These are phyloP conservation scores for Melanocharis versteri DNA, from an alignment of 2,113 vertebrate genomes.

Conservation along the genomic window DNA sequence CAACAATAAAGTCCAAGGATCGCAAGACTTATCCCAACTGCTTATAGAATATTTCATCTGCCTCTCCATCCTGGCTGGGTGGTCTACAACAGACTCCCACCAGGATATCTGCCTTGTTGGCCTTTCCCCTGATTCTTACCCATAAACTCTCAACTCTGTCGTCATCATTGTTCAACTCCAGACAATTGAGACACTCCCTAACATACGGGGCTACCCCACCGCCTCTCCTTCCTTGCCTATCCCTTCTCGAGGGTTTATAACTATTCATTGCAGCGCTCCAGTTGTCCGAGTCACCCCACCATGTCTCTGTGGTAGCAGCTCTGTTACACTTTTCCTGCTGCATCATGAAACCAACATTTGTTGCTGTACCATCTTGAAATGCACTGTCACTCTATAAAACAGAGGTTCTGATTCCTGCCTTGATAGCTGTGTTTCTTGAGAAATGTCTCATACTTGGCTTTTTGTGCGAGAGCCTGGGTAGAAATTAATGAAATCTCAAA, in stretches of 20 bases:
- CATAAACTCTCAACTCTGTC: not conserved
- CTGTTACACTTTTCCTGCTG: not conserved
- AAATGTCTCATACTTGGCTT: not conserved
- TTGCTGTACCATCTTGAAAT: not conserved
- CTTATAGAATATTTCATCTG: not conserved
- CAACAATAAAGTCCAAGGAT: not conserved
- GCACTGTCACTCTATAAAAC: not conserved
- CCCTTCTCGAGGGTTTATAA: not conserved
- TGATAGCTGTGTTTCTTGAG: not conserved
- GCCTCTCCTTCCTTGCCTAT: not conserved
- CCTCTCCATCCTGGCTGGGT: not conserved
- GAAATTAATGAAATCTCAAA: not conserved
- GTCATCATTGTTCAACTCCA: rapidly evolving
- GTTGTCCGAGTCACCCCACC: rapidly evolving
- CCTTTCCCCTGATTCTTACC: not conserved
- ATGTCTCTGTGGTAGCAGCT: not conserved
- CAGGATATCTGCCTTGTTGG: not conserved
- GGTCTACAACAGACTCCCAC: not conserved
- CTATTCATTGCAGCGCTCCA: not conserved
- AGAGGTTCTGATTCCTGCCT: not conserved
- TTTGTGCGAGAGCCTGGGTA: not conserved
- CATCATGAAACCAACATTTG: not conserved
- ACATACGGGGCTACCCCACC: not conserved
- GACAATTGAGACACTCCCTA: not conserved
- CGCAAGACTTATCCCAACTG: rapidly evolving